Evolutionary conservation across 2,888 invertebrate species (phyloP), one percentile per base, ranked within the genome.

Genomic region (Punctoribates punctum): DNA sequence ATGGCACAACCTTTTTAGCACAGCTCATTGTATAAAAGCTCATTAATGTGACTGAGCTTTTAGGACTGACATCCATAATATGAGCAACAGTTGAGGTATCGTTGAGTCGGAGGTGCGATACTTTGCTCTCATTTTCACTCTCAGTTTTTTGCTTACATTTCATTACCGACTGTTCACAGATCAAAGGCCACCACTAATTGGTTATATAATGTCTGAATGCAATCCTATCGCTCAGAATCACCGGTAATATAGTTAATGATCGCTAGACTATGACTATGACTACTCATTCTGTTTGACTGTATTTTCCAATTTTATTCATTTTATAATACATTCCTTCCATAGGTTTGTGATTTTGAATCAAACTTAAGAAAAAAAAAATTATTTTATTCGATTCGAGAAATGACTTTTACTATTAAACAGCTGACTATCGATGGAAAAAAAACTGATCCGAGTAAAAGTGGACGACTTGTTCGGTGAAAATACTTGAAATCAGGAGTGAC

Each of bases 401-500:
- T 70, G 70, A 70, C 70, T 70, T 67, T 70, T 13, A 70, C 70
- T 70, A 46, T 46, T 42, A 70, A 70, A 70, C 70, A 70, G 70
- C 70, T 70, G 70, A 42, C 70, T 70, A 70, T 70, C 42, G 20
- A 8, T 70, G 23, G 20, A 8, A 3, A 65, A 65, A 65, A 29
- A 17, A 29, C n/a, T 20, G 51, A n/a, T 51, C 54, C 15, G 8
- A 8, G 20, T 1, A 54, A 54, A 54, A 54, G 54, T 54, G 54
- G 20, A 48, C 46, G 11, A 17, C 17, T 48, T 48, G 46, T 48
- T 15, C 46, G 54, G 54, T n/a, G 54, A 54, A n/a, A 54, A 20
- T n/a, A 15, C n/a, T 54, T 0, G 20, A 48, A 48, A 54, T 17
- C 8, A 20, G 6, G 8, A 54, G 54, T n/a, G 20, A 23, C 70